These are phyloP conservation scores for Nephrotoma appendiculata DNA, from an alignment of 2,888 invertebrate species.

Conservation along the genomic window DNA sequence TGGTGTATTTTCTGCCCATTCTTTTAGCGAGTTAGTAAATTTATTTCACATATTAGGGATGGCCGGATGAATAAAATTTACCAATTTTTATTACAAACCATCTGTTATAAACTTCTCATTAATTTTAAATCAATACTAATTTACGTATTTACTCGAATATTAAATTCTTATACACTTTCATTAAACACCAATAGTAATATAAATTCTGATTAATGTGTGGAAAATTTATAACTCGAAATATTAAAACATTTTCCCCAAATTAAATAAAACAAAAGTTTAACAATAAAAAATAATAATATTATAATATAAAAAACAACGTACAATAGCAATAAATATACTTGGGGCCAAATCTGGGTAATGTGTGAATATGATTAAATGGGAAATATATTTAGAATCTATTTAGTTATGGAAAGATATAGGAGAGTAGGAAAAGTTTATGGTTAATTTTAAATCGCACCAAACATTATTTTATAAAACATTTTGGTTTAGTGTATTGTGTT, in stretches of 20 bases:
- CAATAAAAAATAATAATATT: not conserved
- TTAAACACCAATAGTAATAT: too few species aligned
- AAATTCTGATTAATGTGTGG: too few species aligned
- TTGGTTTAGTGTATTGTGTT: not conserved
- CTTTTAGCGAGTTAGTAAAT: too few species aligned
- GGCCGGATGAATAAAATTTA: too few species aligned
- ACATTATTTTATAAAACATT: not conserved
- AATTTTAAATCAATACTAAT: too few species aligned
- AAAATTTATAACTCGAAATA: not conserved
- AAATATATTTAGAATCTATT: not conserved
- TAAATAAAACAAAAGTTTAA: not conserved
- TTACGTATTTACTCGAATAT: too few species aligned
- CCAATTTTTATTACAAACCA: too few species aligned
- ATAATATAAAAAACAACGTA: not conserved
- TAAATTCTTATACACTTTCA: too few species aligned
- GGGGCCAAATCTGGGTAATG: not conserved
- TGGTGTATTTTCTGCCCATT: too few species aligned
- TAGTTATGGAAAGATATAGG: not conserved
- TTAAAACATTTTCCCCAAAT: not conserved
- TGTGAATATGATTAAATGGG: not conserved
- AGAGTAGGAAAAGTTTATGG: not conserved
- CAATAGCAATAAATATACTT: not conserved
- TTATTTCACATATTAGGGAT: too few species aligned
- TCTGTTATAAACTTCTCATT: too few species aligned
- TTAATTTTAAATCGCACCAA: not conserved